Evolutionary conservation across 1,140 invertebrate genomes (phyloP), one percentile per base, ranked within the genome.

Genomic region (Camponotus vicinus): DNA sequence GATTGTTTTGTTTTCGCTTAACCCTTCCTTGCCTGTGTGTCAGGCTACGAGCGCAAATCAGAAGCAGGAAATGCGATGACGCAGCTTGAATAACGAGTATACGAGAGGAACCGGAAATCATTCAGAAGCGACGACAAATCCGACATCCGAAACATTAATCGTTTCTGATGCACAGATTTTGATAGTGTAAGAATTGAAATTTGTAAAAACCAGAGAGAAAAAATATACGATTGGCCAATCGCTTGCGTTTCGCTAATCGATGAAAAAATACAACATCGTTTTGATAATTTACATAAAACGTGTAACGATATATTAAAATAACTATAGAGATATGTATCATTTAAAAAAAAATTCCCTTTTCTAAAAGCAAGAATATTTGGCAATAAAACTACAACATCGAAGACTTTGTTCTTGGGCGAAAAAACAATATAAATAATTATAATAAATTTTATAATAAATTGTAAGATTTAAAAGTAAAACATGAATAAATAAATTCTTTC

Each of bases 11-110:
- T 64, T 85, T 78, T 66, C 61, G 13, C 27, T 57, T 42, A 13
- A 77, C 73, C 73, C 59, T 64, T 34, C 42, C 21, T 34, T 13
- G 9, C 64, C 7, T 45, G 8, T 52, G 1, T 4, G 7, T 49
- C 34, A 78, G 8, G 9, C 9, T 45, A 9, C 42, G 45, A 49
- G 86, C 61, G 49, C 66, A 40, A 61, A 52, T 84, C 80, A 66
- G 63, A 84, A 82, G 80, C 91, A 92, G 92, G 92, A 93, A 92
- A 92, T 88, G 49, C 15, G 90, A 90, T 92, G 91, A 92, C 90
- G 90, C 88, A 79, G 76, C 85, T 86, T 88, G 79, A 87, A 87
- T 83, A 86, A 77, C 61, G 82, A 61, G 55, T 21, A 34, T 37
- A 71, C 21, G 52, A 59, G 78, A 82, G 79, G n/a, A 73, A 82